These are phyloP conservation scores for Tetraodon nigroviridis DNA, from an alignment of 2,113 vertebrate genomes.

Conservation along the genomic window DNA sequence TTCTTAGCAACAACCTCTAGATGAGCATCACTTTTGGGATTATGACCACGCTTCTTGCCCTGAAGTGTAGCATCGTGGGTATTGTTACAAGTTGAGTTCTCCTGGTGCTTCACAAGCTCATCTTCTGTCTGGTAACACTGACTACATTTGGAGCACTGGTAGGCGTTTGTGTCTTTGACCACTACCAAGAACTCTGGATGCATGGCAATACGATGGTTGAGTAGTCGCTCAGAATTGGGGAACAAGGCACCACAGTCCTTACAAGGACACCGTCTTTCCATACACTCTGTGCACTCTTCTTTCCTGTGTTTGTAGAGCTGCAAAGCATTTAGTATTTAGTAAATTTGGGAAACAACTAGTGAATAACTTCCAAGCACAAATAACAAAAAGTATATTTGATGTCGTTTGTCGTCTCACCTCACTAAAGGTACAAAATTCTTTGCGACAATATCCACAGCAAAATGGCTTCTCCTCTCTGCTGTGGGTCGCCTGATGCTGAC, in stretches of 20 bases:
- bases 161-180: constrained; percentile 48
- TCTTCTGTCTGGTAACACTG: constrained; percentile 62
- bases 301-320: constrained; percentile 68
- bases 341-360: background rate
- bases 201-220: constrained; percentile 59
- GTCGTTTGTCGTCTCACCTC: constrained; percentile 57
- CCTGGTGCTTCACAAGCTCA: constrained; percentile 70
- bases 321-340: constrained; percentile 21
- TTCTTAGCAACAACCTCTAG: constrained; percentile 12
- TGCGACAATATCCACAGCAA: constrained; percentile 64
- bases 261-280: constrained; percentile 62
- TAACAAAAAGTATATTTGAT: background rate
- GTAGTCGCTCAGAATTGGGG: constrained; percentile 57
- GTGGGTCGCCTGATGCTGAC: constrained; percentile 67
- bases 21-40: constrained; percentile 41
- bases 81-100: constrained; percentile 47
- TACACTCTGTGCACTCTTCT: constrained; percentile 60
- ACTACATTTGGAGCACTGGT: constrained; percentile 69
- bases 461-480: constrained; percentile 72
- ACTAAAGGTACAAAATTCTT: constrained; percentile 67
- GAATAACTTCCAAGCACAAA: background rate
- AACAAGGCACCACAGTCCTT: constrained; percentile 66
- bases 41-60: constrained; percentile 48
- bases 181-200: constrained; percentile 44
- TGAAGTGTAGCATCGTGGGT: constrained; percentile 26